Conservation (phyloP, 1,140 invertebrate genomes). For the Drosophila ambigua region DNA sequence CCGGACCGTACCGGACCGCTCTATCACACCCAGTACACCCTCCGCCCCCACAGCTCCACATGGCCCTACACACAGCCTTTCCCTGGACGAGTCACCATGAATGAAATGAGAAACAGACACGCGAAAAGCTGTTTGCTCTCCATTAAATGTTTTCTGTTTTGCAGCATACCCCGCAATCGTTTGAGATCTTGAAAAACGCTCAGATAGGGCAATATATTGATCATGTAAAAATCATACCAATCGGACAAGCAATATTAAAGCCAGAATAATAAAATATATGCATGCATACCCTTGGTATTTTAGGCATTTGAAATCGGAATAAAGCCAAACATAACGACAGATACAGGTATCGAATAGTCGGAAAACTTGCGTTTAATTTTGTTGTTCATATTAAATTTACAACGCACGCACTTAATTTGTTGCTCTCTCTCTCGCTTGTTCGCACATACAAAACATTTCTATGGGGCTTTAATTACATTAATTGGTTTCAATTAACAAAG, state of each 20-base stretch:
- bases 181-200: too few relatives aligned
- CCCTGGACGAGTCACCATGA: constrained; percentile 15
- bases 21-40: constrained; percentile 30
- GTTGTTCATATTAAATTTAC: constrained; percentile 4
- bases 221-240: too few relatives aligned
- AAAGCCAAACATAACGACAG: too few relatives aligned
- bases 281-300: too few relatives aligned
- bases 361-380: not conserved
- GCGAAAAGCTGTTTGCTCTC: constrained; percentile 41
- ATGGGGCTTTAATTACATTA: constrained; percentile 72
- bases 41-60: constrained; percentile 2
- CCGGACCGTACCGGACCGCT: constrained; percentile 12
- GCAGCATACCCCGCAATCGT: not conserved
- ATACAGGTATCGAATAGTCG: too few relatives aligned
- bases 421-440: constrained; percentile 9
- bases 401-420: constrained; percentile 36
- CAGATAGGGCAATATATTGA: too few relatives aligned
- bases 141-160: constrained; percentile 21
- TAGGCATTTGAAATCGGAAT: too few relatives aligned
- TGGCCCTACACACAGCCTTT: not conserved
- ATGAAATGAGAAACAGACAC: constrained; percentile 33
- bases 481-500: constrained; percentile 72
- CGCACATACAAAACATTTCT: constrained; percentile 35
- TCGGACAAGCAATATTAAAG: too few relatives aligned
- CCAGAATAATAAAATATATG: too few relatives aligned